phyloP scores from a whole-genome alignment of 2,797 vertebrate species.

The Coregonus ussuriensis region DNA sequence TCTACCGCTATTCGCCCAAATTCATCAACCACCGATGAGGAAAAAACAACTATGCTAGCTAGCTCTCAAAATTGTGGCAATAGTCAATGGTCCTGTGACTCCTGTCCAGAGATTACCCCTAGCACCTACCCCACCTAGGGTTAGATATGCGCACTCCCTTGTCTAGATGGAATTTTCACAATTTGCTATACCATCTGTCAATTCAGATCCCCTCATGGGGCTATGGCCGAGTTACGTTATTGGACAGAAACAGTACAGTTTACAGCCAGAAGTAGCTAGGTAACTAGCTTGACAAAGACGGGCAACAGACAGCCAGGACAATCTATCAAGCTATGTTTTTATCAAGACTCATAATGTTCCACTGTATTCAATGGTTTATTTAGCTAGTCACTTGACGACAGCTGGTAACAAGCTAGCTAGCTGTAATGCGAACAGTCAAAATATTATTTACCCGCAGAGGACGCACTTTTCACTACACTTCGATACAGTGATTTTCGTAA shows the following conservation, averaged over 20 bases:
- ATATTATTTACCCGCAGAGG: too few species aligned
- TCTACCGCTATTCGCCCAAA: conserved; percentile 90
- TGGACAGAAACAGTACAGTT: not conserved
- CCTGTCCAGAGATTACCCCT: not conserved
- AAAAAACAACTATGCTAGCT: not conserved
- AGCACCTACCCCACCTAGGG: not conserved
- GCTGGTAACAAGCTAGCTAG: not conserved
- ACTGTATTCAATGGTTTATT: not conserved
- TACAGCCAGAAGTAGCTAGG: not conserved
- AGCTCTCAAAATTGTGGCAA: not conserved
- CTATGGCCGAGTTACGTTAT: not conserved
- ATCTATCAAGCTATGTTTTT: not conserved
- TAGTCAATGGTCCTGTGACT: not conserved
- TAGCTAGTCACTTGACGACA: not conserved
- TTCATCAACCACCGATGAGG: conserved; percentile 82
- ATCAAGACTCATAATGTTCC: not conserved
- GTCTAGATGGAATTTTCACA: too few species aligned
- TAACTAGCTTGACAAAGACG: too few species aligned
- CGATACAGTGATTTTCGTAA: too few species aligned
- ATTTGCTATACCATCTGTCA: too few species aligned
- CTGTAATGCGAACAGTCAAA: not conserved
- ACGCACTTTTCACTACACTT: too few species aligned
- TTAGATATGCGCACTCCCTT: too few species aligned
- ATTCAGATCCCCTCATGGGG: too few species aligned
- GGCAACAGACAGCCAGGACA: too few species aligned